A percentile compares a stretch with the other conserved stretches of the same genome.
These are phyloP conservation scores for Pungitius pungitius DNA, from an alignment of 2,113 vertebrate species.

Conservation along the genomic window DNA sequence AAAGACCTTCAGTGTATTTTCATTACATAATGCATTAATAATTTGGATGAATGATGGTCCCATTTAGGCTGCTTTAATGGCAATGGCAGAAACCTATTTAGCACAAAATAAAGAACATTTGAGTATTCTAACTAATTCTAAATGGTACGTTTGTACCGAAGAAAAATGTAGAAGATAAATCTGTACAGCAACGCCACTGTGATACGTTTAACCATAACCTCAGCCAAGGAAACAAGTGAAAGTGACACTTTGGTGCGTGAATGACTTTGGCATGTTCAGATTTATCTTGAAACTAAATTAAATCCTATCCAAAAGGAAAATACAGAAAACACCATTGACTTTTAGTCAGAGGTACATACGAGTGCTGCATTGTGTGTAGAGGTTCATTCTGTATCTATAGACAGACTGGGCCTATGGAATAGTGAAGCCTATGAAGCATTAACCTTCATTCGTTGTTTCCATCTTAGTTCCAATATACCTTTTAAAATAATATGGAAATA, in stretches of 20 bases:
- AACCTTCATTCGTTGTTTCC: neutral
- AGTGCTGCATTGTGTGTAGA: constrained; percentile 3
- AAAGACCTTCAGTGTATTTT: neutral
- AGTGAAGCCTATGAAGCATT: neutral
- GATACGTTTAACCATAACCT: constrained; percentile 41
- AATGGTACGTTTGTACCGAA: constrained; percentile 10
- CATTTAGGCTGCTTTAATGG: neutral
- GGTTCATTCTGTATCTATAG: constrained; percentile 16
- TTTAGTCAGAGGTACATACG: constrained; percentile 14
- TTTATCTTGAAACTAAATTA: constrained; percentile 35
- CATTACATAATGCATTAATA: neutral
- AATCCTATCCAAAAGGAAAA: constrained; percentile 19
- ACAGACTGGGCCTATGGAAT: neutral
- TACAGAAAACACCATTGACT: constrained; percentile 28
- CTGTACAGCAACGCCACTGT: constrained; percentile 19
- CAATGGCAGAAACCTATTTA: neutral
- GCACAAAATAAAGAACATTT: neutral
- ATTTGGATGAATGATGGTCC: neutral
- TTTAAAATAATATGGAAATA: constrained; percentile 12
- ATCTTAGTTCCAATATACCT: neutral
- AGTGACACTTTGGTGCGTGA: no score
- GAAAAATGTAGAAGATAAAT: neutral
- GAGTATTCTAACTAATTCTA: neutral
- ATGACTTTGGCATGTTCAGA: constrained; percentile 43
- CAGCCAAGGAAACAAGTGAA: no score